Conservation (phyloP, 2,113 vertebrate genomes). For the Hystrix brachyura region DNA sequence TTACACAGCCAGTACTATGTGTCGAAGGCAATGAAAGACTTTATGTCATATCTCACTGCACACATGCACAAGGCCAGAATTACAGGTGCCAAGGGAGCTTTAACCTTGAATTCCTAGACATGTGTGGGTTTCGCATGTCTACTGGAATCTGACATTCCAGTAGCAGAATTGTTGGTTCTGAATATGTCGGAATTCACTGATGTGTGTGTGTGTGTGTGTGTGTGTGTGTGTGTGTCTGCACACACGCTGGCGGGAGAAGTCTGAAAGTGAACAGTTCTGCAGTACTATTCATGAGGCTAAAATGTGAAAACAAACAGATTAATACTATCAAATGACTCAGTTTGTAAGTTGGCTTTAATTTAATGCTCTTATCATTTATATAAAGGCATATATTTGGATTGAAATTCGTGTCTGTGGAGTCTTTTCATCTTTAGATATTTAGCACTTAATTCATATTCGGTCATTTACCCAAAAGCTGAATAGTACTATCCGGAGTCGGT, state of each 20-base stretch:
- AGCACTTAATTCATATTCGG: not conserved
- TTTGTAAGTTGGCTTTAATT: not conserved
- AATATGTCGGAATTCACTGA: not conserved
- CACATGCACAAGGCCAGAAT: constrained; percentile 24
- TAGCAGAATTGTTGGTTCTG: not conserved
- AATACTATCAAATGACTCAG: not conserved
- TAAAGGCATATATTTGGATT: not conserved
- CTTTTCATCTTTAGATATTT: not conserved
- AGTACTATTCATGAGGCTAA: not conserved
- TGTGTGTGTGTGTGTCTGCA: not conserved
- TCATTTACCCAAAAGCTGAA: constrained; percentile 20
- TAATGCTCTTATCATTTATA: not conserved
- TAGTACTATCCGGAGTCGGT: not conserved
- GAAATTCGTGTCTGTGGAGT: not conserved
- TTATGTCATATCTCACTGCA: not conserved
- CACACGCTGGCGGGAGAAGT: not conserved
- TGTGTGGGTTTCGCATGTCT: constrained; percentile 70
- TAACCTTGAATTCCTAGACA: constrained; percentile 67
- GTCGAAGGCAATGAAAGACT: constrained; percentile 53
- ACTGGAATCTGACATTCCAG: constrained; percentile 58
- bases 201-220: not conserved
- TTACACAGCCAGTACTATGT: not conserved
- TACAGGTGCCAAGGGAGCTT: constrained; percentile 70
- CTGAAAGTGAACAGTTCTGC: not conserved
- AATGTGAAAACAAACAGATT: not conserved